phyloP scores from a whole-genome alignment of 2,113 vertebrate genomes.

The Myrmecophaga tridactyla region DNA sequence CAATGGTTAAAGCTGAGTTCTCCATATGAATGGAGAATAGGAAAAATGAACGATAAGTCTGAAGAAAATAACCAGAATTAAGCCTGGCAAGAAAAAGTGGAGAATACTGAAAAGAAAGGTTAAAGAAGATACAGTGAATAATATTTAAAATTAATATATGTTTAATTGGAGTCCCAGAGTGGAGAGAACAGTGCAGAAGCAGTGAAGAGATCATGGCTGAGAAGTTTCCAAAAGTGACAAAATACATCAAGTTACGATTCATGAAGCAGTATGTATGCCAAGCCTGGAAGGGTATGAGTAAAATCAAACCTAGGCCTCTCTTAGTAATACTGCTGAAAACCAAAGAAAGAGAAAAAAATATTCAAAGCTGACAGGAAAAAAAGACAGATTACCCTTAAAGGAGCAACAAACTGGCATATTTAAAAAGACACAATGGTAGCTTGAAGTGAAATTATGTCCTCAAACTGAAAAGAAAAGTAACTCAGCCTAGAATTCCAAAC shows the following conservation, averaged over 20 bases:
- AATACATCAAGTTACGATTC: neutral
- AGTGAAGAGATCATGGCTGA: neutral
- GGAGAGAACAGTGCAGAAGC: too few species aligned
- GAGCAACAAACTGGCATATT: neutral
- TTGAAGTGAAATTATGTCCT: neutral
- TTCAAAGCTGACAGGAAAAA: neutral
- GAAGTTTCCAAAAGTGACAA: slow-evolving; percentile 26
- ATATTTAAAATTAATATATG: neutral
- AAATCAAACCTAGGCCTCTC: neutral
- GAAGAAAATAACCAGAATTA: neutral
- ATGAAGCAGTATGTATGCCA: neutral
- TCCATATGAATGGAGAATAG: neutral
- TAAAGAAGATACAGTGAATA: neutral
- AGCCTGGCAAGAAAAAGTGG: neutral
- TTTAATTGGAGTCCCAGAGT: neutral
- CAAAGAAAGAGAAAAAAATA: neutral
- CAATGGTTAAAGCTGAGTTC: neutral
- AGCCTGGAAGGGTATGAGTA: neutral
- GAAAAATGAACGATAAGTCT: neutral
- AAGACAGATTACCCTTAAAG: neutral
- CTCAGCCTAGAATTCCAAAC: neutral
- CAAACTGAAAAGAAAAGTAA: neutral
- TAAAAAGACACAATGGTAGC: neutral
- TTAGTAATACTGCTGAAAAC: neutral
- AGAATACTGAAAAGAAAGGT: neutral